A percentile compares a stretch with the other conserved stretches of the same genome.
Conservation (phyloP, 2,888 invertebrate genomes). For the Lasioglossum pauxillum region DNA sequence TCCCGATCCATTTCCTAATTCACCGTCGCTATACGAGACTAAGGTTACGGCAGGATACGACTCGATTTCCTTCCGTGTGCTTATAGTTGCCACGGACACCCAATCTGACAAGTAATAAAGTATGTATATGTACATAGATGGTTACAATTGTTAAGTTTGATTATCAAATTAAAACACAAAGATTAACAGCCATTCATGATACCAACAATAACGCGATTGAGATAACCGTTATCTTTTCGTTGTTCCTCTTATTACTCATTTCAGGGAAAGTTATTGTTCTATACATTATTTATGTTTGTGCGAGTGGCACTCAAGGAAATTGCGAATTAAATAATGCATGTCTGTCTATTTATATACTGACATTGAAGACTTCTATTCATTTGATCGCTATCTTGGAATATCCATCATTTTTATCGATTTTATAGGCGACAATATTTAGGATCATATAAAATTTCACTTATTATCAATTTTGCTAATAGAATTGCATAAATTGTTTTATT, state of each 20-base stretch:
- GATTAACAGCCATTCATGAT: not conserved
- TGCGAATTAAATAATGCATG: not conserved
- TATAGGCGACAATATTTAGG: not conserved
- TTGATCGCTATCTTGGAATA: not conserved
- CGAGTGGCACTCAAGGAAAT: not conserved
- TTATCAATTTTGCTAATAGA: not conserved
- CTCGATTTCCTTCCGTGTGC: slow-evolving; percentile 86
- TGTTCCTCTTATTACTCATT: not conserved
- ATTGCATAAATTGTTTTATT: not conserved
- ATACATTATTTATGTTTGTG: not conserved
- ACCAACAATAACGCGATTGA: not conserved
- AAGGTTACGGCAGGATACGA: slow-evolving; percentile 90
- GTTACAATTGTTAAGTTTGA: not conserved
- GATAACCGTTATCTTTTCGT: not conserved
- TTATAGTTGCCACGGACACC: slow-evolving; percentile 90
- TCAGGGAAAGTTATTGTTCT: not conserved
- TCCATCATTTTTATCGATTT: not conserved
- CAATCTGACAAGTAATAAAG: slow-evolving; percentile 86
- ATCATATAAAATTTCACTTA: not conserved
- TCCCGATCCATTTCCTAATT: slow-evolving; percentile 88
- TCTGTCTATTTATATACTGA: not conserved
- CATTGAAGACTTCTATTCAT: not conserved
- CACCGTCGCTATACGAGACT: slow-evolving; percentile 90
- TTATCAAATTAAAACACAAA: not conserved
- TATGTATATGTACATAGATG: not conserved